Evolutionary conservation across 1,140 invertebrate species (phyloP), one percentile per base, ranked within the genome.

Genomic region (Papilio polyxenes): DNA sequence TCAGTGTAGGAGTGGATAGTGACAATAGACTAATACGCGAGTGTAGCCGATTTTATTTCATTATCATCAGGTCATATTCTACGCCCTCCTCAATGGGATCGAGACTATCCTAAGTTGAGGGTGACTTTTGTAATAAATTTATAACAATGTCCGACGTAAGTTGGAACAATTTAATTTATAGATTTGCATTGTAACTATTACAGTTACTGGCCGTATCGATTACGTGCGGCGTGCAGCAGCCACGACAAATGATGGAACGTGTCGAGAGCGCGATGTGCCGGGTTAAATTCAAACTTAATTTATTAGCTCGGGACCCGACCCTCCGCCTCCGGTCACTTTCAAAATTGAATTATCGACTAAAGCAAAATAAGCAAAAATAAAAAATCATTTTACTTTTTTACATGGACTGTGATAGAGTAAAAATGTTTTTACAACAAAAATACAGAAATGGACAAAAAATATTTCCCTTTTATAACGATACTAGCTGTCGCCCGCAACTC

Each of bases 201-300:
- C 65, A 37, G 11, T 72, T 72, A 72, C 65, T 15, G 11, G 65
- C 6, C 11, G 13, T 72, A 72, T 72, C 65, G 65, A 72, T 72
- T 15, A 15, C 11, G 31, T 8, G 65, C 65, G 62, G 3, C 31
- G 20, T 65, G 8, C 62, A 11, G 20, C 23, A 23, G 20, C 20
- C 62, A 20, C 65, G 65, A 31, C 31, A 72, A 15, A 37, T 72
- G 65, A 72, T 72, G 65, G 65, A 37, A 72, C 65, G 65, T 72
- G 65, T 72, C 65, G 65, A 72, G 65, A 72, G 65, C 65, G 4
- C 65, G 31, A 72, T 72, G 31, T 72, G 31, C 65, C 65, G 65
- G 65, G 23, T 72, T 72, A 72, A 72, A 72, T 37, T 72, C 65
- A 72, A 72, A 72, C 23, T 72, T 72, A 72, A 72, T 72, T 72